These are phyloP conservation scores for Torymus aiolomorphi DNA, from an alignment of 2,888 invertebrate genomes.

Conservation along the genomic window DNA sequence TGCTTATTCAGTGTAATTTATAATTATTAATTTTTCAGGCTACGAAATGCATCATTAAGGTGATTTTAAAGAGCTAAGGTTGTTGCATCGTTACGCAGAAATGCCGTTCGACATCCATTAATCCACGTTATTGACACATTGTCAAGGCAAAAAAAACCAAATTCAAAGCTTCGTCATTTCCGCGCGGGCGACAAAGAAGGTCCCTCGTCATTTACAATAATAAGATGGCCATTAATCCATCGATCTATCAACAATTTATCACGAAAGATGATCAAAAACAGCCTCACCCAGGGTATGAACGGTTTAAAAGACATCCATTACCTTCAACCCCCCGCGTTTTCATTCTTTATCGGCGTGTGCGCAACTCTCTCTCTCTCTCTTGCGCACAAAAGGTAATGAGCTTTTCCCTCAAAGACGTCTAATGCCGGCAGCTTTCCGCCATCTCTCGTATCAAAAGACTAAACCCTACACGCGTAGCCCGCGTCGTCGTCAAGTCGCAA, in stretches of 20 bases:
- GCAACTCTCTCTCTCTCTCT: background rate
- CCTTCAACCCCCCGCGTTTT: background rate
- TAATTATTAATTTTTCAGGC: too few species aligned
- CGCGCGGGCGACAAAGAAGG: background rate
- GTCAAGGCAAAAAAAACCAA: too few species aligned
- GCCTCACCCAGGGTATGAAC: background rate
- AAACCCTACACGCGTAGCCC: too few species aligned
- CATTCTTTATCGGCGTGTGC: slow-evolving; percentile 5
- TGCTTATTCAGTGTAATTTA: too few species aligned
- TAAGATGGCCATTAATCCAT: background rate
- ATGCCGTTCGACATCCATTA: too few species aligned
- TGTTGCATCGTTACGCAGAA: too few species aligned
- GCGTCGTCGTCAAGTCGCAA: background rate
- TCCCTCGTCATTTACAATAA: background rate
- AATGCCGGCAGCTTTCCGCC: slow-evolving; percentile 3
- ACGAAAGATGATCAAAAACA: slow-evolving; percentile 19
- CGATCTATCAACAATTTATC: slow-evolving; percentile 26
- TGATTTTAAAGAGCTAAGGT: too few species aligned
- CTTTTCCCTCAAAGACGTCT: slow-evolving; percentile 23
- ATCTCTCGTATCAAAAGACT: slow-evolving; percentile 13
- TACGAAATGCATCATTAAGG: too few species aligned
- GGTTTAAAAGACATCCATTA: slow-evolving; percentile 27
- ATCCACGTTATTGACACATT: too few species aligned
- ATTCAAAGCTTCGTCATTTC: too few species aligned
- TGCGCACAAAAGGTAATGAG: slow-evolving; percentile 28